Evolutionary conservation across 1,140 invertebrate genomes (phyloP).

Genomic region (Heliconius congener): DNA sequence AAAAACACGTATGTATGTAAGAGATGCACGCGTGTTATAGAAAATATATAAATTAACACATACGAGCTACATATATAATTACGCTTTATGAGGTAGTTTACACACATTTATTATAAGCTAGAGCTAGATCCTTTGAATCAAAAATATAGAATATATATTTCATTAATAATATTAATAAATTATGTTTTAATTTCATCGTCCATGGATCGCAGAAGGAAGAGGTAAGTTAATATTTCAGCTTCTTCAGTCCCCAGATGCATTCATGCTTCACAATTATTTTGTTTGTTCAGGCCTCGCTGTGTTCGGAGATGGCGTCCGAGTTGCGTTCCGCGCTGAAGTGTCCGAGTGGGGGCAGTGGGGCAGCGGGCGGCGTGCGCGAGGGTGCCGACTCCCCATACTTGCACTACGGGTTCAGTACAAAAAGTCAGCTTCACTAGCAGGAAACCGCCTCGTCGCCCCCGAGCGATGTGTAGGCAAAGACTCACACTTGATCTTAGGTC

Average conservation of each 20-base stretch:
- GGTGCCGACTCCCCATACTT: constrained; percentile 81
- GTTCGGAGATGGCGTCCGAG: constrained; percentile 86
- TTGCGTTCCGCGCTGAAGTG: constrained; percentile 86
- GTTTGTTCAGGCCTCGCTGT: constrained; percentile 83
- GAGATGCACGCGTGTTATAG: background rate
- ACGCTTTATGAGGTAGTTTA: background rate
- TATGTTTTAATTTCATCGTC: constrained; percentile 40
- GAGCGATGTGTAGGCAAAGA: constrained; percentile 70
- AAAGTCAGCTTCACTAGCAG: constrained; percentile 82
- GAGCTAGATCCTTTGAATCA: background rate
- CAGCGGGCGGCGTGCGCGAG: constrained; percentile 61
- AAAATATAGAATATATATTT: background rate
- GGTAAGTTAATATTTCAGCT: constrained; percentile 56
- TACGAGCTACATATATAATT: background rate
- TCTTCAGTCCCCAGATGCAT: constrained; percentile 29
- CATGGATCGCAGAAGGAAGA: constrained; percentile 62
- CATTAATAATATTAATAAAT: background rate
- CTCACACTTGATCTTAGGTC: constrained; percentile 24
- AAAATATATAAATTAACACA: background rate
- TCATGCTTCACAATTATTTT: constrained; percentile 45
- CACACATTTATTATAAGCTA: background rate
- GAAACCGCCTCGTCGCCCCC: constrained; percentile 65
- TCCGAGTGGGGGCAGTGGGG: constrained; percentile 80
- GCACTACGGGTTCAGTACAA: constrained; percentile 84
- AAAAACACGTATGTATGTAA: background rate